Percentiles rank a stretch among this genome's conserved stretches.
phyloP scores from a whole-genome alignment of 2,888 invertebrate genomes.

The Clistopyga incitator region DNA sequence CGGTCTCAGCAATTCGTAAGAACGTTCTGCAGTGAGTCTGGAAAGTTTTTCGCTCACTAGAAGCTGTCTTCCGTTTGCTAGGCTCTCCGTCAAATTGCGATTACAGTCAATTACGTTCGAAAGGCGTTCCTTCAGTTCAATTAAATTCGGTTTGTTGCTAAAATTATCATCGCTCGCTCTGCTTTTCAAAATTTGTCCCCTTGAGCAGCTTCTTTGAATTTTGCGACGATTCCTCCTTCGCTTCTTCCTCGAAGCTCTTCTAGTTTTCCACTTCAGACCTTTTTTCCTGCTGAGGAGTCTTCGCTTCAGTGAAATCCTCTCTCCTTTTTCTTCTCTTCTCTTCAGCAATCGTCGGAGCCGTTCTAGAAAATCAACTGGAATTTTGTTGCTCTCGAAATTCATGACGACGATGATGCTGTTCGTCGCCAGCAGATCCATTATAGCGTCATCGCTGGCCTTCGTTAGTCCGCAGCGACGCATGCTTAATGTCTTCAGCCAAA shows the following conservation, averaged over 20 bases:
- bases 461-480: constrained; percentile 73
- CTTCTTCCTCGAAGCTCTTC: constrained; percentile 8
- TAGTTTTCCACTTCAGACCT: constrained; percentile 5
- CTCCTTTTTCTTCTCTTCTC: constrained; percentile 52
- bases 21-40: constrained; percentile 68
- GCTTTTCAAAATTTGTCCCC: neutral
- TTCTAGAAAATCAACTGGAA: constrained; percentile 63
- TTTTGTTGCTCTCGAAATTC: constrained; percentile 69
- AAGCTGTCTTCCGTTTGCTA: constrained; percentile 62
- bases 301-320: constrained; percentile 48
- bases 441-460: constrained; percentile 63
- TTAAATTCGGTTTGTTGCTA: constrained; percentile 35
- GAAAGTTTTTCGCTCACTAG: constrained; percentile 64
- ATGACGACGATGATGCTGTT: constrained; percentile 69
- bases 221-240: constrained; percentile 6
- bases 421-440: constrained; percentile 68
- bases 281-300: constrained; percentile 47
- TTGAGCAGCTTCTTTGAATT: constrained; percentile 3
- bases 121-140: constrained; percentile 55
- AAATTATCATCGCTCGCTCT: neutral
- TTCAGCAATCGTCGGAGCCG: constrained; percentile 65
- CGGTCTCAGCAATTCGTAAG: constrained; percentile 63
- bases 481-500: constrained; percentile 70
- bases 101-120: constrained; percentile 66
- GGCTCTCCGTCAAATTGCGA: constrained; percentile 57